Evolutionary conservation across 2,797 vertebrate genomes (phyloP).

Genomic region (Lacerta bilineata): DNA sequence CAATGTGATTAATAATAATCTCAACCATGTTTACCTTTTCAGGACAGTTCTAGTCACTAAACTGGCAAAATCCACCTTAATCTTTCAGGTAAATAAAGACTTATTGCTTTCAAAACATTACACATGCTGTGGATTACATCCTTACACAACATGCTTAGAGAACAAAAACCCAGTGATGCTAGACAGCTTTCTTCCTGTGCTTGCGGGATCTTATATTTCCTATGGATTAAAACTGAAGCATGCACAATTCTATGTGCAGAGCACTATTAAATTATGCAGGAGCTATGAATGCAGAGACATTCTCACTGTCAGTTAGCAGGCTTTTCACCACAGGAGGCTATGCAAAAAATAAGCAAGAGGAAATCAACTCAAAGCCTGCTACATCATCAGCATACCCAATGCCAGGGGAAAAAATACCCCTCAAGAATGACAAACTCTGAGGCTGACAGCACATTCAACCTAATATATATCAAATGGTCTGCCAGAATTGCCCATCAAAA

Average conservation of each 20-base stretch:
- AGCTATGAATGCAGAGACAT: not conserved
- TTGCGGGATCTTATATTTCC: not conserved
- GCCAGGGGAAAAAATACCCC: not conserved
- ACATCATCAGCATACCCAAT: conserved; percentile 8
- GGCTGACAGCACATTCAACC: conserved; percentile 21
- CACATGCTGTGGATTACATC: not conserved
- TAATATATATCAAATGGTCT: conserved; percentile 27
- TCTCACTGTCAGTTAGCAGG: not conserved
- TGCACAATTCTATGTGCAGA: conserved; percentile 4
- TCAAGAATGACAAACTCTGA: conserved; percentile 21
- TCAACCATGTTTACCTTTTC: not conserved
- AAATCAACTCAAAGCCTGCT: conserved; percentile 5
- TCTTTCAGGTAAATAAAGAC: conserved; percentile 17
- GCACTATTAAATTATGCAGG: not conserved
- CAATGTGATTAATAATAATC: not conserved
- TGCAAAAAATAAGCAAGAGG: not conserved
- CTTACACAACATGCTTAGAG: not conserved
- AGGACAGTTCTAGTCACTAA: not conserved
- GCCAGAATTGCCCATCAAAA: conserved; percentile 21
- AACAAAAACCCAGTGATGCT: accelerated
- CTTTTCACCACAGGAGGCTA: not conserved
- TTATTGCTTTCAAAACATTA: conserved; percentile 15
- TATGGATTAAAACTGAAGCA: conserved; percentile 22
- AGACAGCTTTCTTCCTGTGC: not conserved
- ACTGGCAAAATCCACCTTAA: conserved; percentile 16